Evolutionary conservation across 2,113 vertebrate genomes (phyloP).

Genomic region (Clarias macrocephalus): DNA sequence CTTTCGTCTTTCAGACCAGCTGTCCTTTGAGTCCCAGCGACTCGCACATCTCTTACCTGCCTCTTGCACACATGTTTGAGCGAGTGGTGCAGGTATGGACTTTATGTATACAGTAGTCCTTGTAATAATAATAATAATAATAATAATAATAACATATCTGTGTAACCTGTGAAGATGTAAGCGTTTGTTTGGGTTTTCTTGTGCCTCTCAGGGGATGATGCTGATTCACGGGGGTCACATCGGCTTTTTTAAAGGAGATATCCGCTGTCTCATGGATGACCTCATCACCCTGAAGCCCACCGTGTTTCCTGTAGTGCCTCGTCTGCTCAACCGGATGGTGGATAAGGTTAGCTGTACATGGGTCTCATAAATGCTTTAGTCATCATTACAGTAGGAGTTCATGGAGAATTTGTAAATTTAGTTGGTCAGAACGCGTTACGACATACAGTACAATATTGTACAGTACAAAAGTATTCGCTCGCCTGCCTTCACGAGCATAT

Average conservation of each 20-base stretch:
- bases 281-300: conserved; percentile 86
- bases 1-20: conserved; percentile 63
- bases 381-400: neutral
- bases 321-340: conserved; percentile 95
- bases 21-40: conserved; percentile 62
- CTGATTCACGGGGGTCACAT: conserved; percentile 90
- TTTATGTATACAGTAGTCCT: neutral
- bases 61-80: conserved; percentile 80
- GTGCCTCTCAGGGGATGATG: conserved; percentile 75
- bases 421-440: no score
- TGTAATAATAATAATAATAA: neutral
- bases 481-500: no score
- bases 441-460: no score
- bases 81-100: conserved; percentile 70
- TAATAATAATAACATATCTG: neutral
- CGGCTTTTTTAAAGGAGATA: conserved; percentile 96
- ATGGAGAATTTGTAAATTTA: no score
- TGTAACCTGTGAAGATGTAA: neutral
- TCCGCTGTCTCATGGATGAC: conserved; percentile 93
- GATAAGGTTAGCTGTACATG: conserved; percentile 82
- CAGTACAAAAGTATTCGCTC: no score
- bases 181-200: neutral
- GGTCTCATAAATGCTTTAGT: neutral
- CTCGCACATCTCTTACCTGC: conserved; percentile 74
- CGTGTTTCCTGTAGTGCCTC: conserved; percentile 91